phyloP scores from a whole-genome alignment of 2,113 vertebrate genomes.

The Notarius quadriscutis region DNA sequence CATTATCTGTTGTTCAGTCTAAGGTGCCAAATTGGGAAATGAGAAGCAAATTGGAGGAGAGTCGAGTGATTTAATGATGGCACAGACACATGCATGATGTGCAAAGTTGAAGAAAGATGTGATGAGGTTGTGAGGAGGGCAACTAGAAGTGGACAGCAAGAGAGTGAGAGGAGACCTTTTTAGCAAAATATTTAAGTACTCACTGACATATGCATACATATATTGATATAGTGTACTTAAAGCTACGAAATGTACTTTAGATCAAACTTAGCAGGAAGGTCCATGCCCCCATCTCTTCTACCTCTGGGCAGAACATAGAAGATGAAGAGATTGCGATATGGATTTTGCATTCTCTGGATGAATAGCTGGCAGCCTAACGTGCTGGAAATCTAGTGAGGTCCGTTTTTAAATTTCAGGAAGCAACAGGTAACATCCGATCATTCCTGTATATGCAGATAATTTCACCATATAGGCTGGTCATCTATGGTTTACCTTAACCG shows the following conservation, averaged over 20 bases:
- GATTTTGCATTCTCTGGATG: constrained; percentile 51
- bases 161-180: constrained; percentile 39
- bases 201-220: constrained; percentile 48
- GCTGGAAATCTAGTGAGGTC: constrained; percentile 46
- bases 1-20: constrained; percentile 68
- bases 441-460: constrained; percentile 36
- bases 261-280: constrained; percentile 63
- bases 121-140: constrained; percentile 15
- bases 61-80: constrained; percentile 63
- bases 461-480: constrained; percentile 18
- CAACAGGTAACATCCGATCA: constrained; percentile 35
- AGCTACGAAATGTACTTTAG: constrained; percentile 46
- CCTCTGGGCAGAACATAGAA: constrained; percentile 65
- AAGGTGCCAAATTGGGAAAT: constrained; percentile 90
- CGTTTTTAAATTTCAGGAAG: constrained; percentile 50
- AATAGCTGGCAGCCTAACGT: constrained; percentile 59
- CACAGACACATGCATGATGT: constrained; percentile 24
- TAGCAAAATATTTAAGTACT: constrained; percentile 49
- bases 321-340: constrained; percentile 37
- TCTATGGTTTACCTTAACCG: constrained; percentile 40
- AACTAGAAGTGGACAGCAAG: constrained; percentile 27
- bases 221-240: constrained; percentile 52
- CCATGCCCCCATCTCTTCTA: constrained; percentile 67
- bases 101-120: not conserved
- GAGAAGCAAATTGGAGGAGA: constrained; percentile 66